A percentile compares a stretch with the other conserved stretches of the same genome.
Conservation (phyloP, 2,888 invertebrate genomes). For the Tetranychus piercei region DNA sequence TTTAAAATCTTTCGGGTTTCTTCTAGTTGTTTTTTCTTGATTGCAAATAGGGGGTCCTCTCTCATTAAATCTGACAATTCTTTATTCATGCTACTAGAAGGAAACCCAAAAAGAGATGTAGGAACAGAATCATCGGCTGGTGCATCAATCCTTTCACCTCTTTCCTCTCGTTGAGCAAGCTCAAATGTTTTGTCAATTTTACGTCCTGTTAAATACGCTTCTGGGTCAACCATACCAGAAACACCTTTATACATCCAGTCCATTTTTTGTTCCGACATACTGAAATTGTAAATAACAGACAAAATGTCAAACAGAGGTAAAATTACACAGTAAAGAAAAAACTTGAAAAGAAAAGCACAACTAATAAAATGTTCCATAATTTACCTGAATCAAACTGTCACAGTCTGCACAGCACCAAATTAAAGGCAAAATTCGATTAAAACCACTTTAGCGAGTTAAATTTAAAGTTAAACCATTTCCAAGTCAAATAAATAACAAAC, state of each 20-base stretch:
- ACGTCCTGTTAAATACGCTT: slow-evolving; percentile 71
- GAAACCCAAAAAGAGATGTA: slow-evolving; percentile 10
- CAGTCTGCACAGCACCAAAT: too few species aligned
- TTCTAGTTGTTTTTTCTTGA: slow-evolving; percentile 65
- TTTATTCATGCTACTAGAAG: slow-evolving; percentile 36
- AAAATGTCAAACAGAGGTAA: neutral
- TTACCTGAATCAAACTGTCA: too few species aligned
- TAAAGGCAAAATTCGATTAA: too few species aligned
- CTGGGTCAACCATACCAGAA: slow-evolving; percentile 47
- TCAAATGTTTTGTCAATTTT: slow-evolving; percentile 56
- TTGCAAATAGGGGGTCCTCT: slow-evolving; percentile 77
- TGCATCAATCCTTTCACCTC: slow-evolving; percentile 28
- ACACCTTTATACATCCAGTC: slow-evolving; percentile 40
- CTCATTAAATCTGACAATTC: slow-evolving; percentile 71
- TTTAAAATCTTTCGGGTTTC: slow-evolving; percentile 61
- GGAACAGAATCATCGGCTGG: slow-evolving; percentile 10
- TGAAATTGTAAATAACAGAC: neutral
- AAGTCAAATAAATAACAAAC: too few species aligned
- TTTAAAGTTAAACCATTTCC: too few species aligned
- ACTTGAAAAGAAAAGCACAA: neutral
- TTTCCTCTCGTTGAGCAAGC: slow-evolving; percentile 45
- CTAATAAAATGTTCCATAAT: neutral
- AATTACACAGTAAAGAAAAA: neutral
- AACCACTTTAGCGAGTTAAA: too few species aligned
- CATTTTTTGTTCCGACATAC: slow-evolving; percentile 24